A percentile compares a stretch with the other conserved stretches of the same genome.
These are phyloP conservation scores for Gambusia affinis DNA, from an alignment of 2,113 vertebrate genomes.

Conservation along the genomic window DNA sequence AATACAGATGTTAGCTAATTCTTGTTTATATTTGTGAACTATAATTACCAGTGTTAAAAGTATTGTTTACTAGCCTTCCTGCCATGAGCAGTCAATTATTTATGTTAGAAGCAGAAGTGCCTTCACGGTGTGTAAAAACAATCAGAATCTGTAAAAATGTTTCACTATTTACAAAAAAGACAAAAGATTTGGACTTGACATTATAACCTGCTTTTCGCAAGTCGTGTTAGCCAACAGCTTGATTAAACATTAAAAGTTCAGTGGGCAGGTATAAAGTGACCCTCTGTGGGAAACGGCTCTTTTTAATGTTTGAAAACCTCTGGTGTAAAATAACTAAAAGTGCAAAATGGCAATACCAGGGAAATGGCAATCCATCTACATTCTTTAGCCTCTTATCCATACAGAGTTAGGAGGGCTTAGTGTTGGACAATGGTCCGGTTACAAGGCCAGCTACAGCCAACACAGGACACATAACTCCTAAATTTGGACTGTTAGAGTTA, in stretches of 20 bases:
- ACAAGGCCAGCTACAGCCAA: background rate
- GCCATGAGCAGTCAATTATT: background rate
- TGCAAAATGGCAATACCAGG: background rate
- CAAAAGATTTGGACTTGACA: background rate
- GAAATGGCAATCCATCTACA: background rate
- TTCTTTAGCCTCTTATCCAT: background rate
- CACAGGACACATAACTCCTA: background rate
- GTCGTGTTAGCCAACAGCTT: background rate
- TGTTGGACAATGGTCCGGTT: background rate
- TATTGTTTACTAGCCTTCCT: background rate
- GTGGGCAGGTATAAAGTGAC: background rate
- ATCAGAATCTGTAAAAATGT: too few relatives aligned
- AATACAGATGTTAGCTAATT: background rate
- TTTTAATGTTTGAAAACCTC: background rate
- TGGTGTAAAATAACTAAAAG: background rate
- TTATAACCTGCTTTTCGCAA: background rate
- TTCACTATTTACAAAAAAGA: too few relatives aligned
- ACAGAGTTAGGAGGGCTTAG: background rate
- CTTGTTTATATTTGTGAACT: background rate
- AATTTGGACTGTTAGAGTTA: background rate
- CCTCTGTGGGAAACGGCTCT: background rate
- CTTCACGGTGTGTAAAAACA: background rate
- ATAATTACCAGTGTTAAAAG: background rate
- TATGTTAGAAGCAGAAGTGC: background rate
- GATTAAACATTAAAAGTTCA: too few relatives aligned